phyloP scores from a whole-genome alignment of 1,140 invertebrate genomes.

The Drosophila ogumai region DNA sequence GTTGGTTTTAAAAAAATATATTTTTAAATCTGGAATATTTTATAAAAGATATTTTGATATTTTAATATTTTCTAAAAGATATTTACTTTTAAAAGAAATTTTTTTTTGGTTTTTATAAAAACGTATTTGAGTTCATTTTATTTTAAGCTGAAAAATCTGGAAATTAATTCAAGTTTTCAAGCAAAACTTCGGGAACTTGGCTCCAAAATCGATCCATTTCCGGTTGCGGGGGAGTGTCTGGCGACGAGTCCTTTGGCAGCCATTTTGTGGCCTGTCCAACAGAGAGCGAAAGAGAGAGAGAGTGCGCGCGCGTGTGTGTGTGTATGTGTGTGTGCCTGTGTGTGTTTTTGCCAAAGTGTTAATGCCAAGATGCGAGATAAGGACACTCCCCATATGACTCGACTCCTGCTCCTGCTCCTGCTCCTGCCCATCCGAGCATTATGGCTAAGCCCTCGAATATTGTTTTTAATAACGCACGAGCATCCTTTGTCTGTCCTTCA shows the following conservation, averaged over 20 bases:
- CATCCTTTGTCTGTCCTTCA: conserved; percentile 34
- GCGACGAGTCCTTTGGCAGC: conserved; percentile 34
- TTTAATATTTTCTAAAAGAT: too few species aligned
- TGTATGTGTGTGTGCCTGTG: conserved; percentile 3
- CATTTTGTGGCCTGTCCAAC: conserved; percentile 47
- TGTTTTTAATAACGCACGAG: conserved; percentile 77
- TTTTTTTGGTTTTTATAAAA: neutral
- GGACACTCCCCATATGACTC: conserved; percentile 65
- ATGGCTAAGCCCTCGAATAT: conserved; percentile 75
- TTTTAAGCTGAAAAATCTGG: neutral
- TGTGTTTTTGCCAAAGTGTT: conserved; percentile 68
- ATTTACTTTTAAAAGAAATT: too few species aligned
- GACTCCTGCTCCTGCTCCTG: conserved; percentile 1
- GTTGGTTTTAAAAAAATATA: too few species aligned
- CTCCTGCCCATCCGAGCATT: conserved; percentile 32
- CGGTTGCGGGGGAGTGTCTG: conserved; percentile 8
- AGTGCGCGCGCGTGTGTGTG: neutral
- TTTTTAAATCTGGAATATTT: neutral
- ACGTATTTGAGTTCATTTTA: neutral
- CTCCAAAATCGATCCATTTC: conserved; percentile 4
- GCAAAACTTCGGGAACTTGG: neutral
- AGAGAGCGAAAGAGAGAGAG: conserved; percentile 1
- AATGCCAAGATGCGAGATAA: conserved; percentile 79
- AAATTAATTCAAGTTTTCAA: neutral
- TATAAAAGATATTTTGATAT: neutral